Evolutionary conservation across 2,888 invertebrate species (phyloP).

Genomic region (Erebia palarica): DNA sequence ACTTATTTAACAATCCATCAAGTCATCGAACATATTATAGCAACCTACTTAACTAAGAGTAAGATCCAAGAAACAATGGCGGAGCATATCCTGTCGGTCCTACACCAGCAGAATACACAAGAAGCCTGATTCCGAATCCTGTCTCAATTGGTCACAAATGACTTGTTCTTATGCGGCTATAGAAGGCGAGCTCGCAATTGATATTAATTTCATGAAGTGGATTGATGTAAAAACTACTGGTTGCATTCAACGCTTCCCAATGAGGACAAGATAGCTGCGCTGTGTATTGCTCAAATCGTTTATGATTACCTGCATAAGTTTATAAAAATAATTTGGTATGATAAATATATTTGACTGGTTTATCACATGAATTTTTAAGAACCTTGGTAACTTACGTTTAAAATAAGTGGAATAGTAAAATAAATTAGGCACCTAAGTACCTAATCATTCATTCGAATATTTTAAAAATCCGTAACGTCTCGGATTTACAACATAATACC

Average conservation of each 20-base stretch:
- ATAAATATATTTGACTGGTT: background rate
- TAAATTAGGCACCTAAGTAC: too few species aligned
- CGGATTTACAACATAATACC: too few species aligned
- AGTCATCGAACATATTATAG: background rate
- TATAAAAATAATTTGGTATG: background rate
- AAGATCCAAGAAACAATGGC: conserved; percentile 39
- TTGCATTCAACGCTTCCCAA: conserved; percentile 42
- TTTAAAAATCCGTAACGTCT: too few species aligned
- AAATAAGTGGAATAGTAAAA: too few species aligned
- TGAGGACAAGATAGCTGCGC: conserved; percentile 47
- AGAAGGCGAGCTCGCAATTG: conserved; percentile 62
- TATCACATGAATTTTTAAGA: background rate
- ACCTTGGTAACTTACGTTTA: too few species aligned
- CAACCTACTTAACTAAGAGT: background rate
- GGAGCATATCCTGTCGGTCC: conserved; percentile 34
- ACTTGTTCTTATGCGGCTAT: conserved; percentile 49
- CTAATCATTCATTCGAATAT: too few species aligned
- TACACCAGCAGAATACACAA: conserved; percentile 49
- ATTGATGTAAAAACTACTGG: conserved; percentile 56
- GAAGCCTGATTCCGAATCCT: conserved; percentile 41
- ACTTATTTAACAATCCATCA: background rate
- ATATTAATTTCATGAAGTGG: conserved; percentile 72
- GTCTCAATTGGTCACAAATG: conserved; percentile 41
- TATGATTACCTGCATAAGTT: background rate
- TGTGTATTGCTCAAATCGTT: conserved; percentile 49